Base-by-base conservation (phyloP, 2,113 vertebrate species). In the Ageneiosus marmoratus region DNA sequence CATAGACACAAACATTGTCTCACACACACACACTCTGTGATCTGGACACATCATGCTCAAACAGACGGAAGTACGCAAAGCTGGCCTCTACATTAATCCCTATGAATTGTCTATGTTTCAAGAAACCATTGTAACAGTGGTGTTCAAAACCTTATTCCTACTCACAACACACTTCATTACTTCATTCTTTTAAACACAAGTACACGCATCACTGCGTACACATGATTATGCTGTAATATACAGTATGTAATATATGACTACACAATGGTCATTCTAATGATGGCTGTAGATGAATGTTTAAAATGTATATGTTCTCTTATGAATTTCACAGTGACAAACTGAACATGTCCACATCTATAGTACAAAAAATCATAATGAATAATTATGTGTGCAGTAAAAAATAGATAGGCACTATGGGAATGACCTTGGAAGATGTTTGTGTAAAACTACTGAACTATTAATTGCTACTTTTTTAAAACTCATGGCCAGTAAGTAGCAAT, bases 41-140 rank as follows among this genome's bases (percentile, higher is more conserved):
- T 89, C 93, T 94, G 94, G 93, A 95, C 93, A 94, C 94, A 94
- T 92, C 94, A 94, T 94, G 94, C 94, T 95, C 92, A 94, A 93
- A 89, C 80, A 86, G 44, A 89, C 89, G 85, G 63, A 78, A 65
- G 75, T 86, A 83, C 89, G 93, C 91, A 76, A 86, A 92, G 91
- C 89, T 89, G 93, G 91, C 92, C 91, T 91, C 81, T 87, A 81
- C 80, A 88, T 58, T 73, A 78, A 81, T 32, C 63, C 67, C n/a
- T 77, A 55, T 41, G 53, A 79, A 9, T 76, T 51, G n/a, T 32
- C 7, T 77, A 24, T 12, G 86, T 70, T 27, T 67, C 79, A n/a
- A 29, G 44, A 15, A 81, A 80, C n/a, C 16, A 34, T 29, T 44
- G 4, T 77, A 41, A 51, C 5, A 69, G 62, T 51, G 50, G 41